Conservation (phyloP, 2,797 vertebrate species). For the Melanogrammus aeglefinus region DNA sequence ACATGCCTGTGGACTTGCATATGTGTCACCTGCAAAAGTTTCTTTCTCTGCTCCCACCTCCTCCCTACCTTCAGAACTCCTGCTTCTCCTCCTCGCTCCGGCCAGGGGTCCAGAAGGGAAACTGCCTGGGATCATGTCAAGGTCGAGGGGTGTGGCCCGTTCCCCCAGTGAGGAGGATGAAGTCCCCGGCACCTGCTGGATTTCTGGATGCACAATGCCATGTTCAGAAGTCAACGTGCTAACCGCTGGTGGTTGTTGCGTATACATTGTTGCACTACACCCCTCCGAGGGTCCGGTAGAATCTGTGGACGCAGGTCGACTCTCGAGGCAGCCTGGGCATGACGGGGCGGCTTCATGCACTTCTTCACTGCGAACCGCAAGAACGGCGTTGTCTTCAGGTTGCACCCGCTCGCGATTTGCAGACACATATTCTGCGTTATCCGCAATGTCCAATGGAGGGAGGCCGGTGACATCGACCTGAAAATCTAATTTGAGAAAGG, state of each 20-base stretch:
- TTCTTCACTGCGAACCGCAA: background rate
- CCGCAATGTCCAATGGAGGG: background rate
- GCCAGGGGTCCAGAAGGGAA: background rate
- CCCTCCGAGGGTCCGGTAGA: background rate
- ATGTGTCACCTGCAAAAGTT: no score
- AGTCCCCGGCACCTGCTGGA: background rate
- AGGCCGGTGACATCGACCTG: no score
- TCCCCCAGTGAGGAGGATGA: background rate
- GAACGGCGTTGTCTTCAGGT: background rate
- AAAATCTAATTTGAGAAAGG: background rate
- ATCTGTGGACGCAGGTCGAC: background rate
- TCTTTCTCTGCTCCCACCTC: background rate
- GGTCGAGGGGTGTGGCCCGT: background rate
- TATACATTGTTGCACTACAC: no score
- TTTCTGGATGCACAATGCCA: background rate
- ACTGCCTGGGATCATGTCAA: background rate
- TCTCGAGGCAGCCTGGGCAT: background rate
- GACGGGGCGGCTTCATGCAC: background rate
- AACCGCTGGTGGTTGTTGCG: no score
- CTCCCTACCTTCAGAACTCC: background rate
- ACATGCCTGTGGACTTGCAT: background rate
- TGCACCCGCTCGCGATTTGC: no score
- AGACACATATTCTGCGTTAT: background rate
- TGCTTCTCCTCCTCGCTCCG: background rate
- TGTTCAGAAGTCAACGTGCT: no score